These are phyloP conservation scores for Rhynchonycteris naso DNA, from an alignment of 2,797 vertebrate species.

Conservation along the genomic window DNA sequence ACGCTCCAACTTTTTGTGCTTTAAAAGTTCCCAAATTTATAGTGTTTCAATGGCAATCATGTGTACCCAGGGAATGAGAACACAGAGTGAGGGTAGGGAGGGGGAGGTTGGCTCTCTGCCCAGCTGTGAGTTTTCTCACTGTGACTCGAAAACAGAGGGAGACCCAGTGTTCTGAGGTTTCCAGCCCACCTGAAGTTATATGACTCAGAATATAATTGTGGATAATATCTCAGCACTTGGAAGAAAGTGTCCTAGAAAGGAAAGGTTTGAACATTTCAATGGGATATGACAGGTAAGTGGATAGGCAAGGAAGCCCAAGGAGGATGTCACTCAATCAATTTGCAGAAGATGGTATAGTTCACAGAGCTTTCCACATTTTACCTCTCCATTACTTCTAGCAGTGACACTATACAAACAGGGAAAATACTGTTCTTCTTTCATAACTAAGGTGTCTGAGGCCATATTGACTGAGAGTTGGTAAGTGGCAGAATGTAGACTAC, in stretches of 20 bases:
- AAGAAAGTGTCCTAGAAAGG: background rate
- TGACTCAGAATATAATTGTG: background rate
- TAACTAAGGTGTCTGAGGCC: background rate
- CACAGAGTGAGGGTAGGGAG: background rate
- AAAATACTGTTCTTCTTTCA: background rate
- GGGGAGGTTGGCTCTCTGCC: too few relatives aligned
- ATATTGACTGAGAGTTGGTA: background rate
- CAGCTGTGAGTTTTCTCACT: slow-evolving; percentile 31
- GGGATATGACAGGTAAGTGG: background rate
- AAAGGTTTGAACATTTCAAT: background rate
- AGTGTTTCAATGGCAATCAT: background rate
- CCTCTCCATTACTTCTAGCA: background rate
- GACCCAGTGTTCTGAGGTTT: background rate
- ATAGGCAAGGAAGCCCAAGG: background rate
- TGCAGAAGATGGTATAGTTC: background rate
- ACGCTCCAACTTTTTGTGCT: background rate
- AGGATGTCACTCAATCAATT: background rate
- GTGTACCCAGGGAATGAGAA: background rate
- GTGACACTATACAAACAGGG: background rate
- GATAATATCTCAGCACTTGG: background rate
- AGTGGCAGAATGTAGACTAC: background rate
- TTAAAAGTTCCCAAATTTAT: background rate
- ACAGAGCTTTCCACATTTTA: background rate
- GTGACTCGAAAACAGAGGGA: background rate
- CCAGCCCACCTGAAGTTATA: background rate